Conservation (phyloP, 2,888 invertebrate species). For the Halictus quadricinctus region DNA sequence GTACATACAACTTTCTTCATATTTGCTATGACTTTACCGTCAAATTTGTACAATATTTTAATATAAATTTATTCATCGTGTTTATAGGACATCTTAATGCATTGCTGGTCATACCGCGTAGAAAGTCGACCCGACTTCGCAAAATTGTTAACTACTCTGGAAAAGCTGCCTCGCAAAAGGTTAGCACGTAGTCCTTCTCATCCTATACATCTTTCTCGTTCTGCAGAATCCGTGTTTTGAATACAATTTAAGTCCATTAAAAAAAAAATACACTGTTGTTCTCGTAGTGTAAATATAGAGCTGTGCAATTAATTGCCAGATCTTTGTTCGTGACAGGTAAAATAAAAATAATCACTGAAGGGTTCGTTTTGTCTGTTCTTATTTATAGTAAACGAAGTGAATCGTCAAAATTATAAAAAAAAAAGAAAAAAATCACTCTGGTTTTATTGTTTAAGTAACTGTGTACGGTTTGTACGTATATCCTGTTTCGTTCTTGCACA, state of each 20-base stretch:
- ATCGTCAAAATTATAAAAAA: conserved; percentile 5
- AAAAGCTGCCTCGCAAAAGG: conserved; percentile 96
- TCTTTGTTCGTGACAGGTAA: conserved; percentile 76
- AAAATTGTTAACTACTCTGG: conserved; percentile 91
- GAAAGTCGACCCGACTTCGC: conserved; percentile 96
- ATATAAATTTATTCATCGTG: conserved; percentile 34
- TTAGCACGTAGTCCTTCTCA: conserved; percentile 98
- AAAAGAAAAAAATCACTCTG: conserved; percentile 4
- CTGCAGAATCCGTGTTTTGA: conserved; percentile 97
- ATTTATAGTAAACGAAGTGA: conserved; percentile 19
- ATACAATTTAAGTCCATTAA: conserved; percentile 76
- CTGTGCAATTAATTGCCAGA: conserved; percentile 73
- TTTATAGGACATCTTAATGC: conserved; percentile 95
- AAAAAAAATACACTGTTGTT: conserved; percentile 77
- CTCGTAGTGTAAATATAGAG: conserved; percentile 79
- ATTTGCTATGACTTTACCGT: not conserved
- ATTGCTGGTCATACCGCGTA: conserved; percentile 96
- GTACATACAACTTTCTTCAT: not conserved
- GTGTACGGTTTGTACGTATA: conserved; percentile 30
- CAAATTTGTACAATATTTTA: conserved; percentile 18
- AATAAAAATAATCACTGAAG: conserved; percentile 73
- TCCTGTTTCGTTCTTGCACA: conserved; percentile 25
- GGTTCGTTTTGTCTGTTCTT: conserved; percentile 55
- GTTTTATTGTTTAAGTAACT: conserved; percentile 35
- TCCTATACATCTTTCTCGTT: conserved; percentile 97